A percentile compares a stretch with the other conserved stretches of the same genome.
phyloP scores from a whole-genome alignment of 2,797 vertebrate genomes.

The Amniataba percoides region DNA sequence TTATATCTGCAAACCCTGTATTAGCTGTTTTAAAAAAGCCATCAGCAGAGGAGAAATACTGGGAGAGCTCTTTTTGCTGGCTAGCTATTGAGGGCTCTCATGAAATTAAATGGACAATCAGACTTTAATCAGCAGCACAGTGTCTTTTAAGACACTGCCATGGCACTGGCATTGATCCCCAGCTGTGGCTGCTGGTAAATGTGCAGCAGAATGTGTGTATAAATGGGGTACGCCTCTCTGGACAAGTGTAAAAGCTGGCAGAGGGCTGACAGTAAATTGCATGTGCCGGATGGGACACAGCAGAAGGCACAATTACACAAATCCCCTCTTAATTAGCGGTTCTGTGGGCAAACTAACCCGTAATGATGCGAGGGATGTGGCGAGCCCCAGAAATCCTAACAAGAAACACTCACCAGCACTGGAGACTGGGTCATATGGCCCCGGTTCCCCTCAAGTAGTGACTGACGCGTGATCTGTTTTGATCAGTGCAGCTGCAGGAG shows the following conservation, averaged over 20 bases:
- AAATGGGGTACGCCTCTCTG: conserved; percentile 84
- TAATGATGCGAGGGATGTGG: conserved; percentile 84
- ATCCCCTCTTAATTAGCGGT: conserved; percentile 91
- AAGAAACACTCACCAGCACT: conserved; percentile 78
- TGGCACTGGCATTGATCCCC: conserved; percentile 81
- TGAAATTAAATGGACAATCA: conserved; percentile 81
- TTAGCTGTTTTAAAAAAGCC: conserved; percentile 25
- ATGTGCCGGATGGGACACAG: conserved; percentile 87
- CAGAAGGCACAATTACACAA: conserved; percentile 90
- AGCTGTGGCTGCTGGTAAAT: conserved; percentile 82
- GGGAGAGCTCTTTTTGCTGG: conserved; percentile 46
- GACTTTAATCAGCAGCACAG: conserved; percentile 81
- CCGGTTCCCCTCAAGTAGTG: conserved; percentile 68
- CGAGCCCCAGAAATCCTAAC: conserved; percentile 82
- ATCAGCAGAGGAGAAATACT: conserved; percentile 18
- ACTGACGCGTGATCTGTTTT: conserved; percentile 75
- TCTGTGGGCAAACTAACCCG: conserved; percentile 86
- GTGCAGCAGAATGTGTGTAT: conserved; percentile 81
- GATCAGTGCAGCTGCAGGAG: conserved; percentile 76
- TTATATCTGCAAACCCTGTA: conserved; percentile 36
- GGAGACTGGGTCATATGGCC: conserved; percentile 75
- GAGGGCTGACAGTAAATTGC: conserved; percentile 85
- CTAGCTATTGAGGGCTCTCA: conserved; percentile 62
- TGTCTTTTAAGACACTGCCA: conserved; percentile 80
- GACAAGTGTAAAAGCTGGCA: conserved; percentile 86